Evolutionary conservation across 2,113 vertebrate species (phyloP).

Genomic region (Cairina moschata): DNA sequence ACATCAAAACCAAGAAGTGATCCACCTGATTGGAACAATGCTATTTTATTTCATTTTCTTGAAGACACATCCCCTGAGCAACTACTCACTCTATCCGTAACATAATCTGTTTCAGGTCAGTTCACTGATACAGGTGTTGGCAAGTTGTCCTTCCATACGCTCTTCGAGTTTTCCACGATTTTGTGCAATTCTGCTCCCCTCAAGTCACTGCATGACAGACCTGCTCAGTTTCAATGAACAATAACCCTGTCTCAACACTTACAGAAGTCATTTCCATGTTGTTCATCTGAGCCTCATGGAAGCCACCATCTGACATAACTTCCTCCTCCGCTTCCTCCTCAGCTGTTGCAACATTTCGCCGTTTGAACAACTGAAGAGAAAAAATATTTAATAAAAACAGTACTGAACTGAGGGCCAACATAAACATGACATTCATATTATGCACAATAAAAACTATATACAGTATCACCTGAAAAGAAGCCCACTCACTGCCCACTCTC

Average conservation of each 20-base stretch:
- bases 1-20: background rate
- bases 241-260: constrained; percentile 45
- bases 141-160: background rate
- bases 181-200: background rate
- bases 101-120: background rate
- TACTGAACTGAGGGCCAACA: background rate
- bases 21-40: background rate
- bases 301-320: constrained; percentile 95
- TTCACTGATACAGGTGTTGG: background rate
- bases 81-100: background rate
- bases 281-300: constrained; percentile 94
- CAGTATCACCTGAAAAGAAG: background rate
- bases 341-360: constrained; percentile 95
- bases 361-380: constrained; percentile 89
- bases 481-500: background rate
- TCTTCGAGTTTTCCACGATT: background rate
- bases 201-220: background rate
- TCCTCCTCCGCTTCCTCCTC: constrained; percentile 93
- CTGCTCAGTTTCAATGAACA: background rate
- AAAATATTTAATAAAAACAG: background rate
- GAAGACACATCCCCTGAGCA: background rate
- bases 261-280: constrained; percentile 94
- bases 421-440: background rate
- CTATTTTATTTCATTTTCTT: background rate
- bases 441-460: background rate